Base-by-base conservation (phyloP, 2,888 invertebrate genomes). In the Aricia artaxerxes region DNA sequence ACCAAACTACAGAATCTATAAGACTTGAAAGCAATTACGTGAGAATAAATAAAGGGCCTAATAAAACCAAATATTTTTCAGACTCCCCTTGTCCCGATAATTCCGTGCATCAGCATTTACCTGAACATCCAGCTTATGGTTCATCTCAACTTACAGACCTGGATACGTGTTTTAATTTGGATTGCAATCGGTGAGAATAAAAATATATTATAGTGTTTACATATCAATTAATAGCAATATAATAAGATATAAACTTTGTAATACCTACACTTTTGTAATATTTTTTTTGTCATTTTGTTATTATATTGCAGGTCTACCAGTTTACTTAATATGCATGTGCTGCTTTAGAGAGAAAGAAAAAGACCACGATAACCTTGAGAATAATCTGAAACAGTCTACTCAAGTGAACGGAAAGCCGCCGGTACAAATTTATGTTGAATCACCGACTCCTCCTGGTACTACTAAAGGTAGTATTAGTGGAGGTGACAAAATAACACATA, bases 121-220 rank as follows among this genome's bases (percentile, higher is more conserved):
- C 95, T 97, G 73, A 98, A 98, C 87, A 95, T 98, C 79, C 97
- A 98, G 87, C 92, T 98, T 38, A 98, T 98, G 98, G 92, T 97
- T 79, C 96, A 97, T 89, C 92, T 98, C 83, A 97, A 97, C 82
- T 84, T 89, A 0, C 94, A 95, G 82, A 98, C 98, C 0, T 98
- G 98, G 98, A 93, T 98, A n/a, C 92, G 98, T 83, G 97, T 98
- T 86, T 93, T 92, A 4, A 92, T 97, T 53, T 98, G 98, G 98
- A 96, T 98, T 94, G 87, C 89, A 13, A 90, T 98, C 82, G 98
- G 98, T 97, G 90, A 95, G 86, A 80, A 5, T 69, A 61, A 57
- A 13, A 57, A 57, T 57, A 24, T n/a, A 24, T 24, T 24, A 24
- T n/a, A 60, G 60, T 4, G n/a, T 7, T 13, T 57, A 57, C 57